Base-by-base conservation (phyloP, 2,888 invertebrate genomes). In the Acleris emargana region DNA sequence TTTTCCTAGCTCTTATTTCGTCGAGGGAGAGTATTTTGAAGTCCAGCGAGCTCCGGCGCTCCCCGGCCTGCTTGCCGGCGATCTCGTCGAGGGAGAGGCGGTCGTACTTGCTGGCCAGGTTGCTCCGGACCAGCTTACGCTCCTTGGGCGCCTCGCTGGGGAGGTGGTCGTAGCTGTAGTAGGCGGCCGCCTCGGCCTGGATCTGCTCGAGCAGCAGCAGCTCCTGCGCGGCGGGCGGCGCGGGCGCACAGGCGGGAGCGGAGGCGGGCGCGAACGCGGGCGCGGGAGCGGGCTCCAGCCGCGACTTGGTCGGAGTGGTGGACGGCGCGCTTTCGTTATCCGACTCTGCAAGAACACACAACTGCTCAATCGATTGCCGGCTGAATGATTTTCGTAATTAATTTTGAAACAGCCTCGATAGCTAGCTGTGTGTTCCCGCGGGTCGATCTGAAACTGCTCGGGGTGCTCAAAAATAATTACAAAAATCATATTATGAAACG, bases 311-410 rank as follows among this genome's bases (percentile, higher is more conserved):
- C 68, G 95, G 95, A 71, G 94, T 94, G 64, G 91, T 89, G 43
- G 95, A 94, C 28, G 95, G 94, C 73, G 93, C 93, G 84, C 95
- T 95, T 93, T 96, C 96, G 86, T 93, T 95, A 93, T 96, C 96
- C 78, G 96, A 96, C 89, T 96, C 96, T 96, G 95, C 93, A 95
- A 95, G 94, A 95, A 95, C 93, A 94, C 94, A 94, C 87, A 74
- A 80, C 79, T 84, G 82, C 82, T 88, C 83, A 88, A 77, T 83
- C 78, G 75, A 72, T 51, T 77, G 73, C 28, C 72, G 69, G 22
- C 67, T 72, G 57, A 72, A 87, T 87, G 89, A 90, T 91, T 91
- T 91, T 89, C 87, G 91, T 92, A 91, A 91, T 91, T 92, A 91
- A 76, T 86, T 92, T 92, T 91, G 91, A 86, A 77, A 84, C 86